Percentiles rank a stretch among this genome's conserved stretches.
These are phyloP conservation scores for Gambelia wislizenii DNA, from an alignment of 2,797 vertebrate species.

Conservation along the genomic window DNA sequence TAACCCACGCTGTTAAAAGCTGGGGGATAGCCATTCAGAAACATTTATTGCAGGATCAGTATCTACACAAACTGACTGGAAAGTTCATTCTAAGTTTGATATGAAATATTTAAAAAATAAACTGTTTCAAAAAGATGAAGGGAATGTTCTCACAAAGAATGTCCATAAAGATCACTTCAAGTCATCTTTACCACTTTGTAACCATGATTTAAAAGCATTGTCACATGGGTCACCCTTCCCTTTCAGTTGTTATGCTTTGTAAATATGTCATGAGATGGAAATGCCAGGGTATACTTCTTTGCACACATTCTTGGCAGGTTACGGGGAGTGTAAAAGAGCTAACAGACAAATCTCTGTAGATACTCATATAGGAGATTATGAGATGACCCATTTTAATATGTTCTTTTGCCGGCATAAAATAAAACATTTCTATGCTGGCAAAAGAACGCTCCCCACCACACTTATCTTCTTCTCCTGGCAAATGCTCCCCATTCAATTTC, in stretches of 20 bases:
- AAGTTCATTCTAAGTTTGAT: slow-evolving; percentile 20
- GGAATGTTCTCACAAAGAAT: neutral
- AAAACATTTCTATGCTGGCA: no score
- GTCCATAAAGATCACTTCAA: neutral
- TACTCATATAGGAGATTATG: no score
- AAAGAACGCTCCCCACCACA: no score
- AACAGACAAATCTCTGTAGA: neutral
- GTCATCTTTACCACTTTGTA: neutral
- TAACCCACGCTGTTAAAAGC: neutral
- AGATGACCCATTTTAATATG: no score
- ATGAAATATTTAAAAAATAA: slow-evolving; percentile 19
- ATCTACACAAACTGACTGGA: neutral
- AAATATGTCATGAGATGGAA: neutral
- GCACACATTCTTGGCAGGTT: neutral
- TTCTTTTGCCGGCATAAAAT: no score
- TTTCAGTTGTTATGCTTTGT: neutral
- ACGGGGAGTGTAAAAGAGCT: neutral
- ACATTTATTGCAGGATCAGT: neutral
- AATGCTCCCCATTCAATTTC: no score
- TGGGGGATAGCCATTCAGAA: neutral
- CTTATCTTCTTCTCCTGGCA: no score
- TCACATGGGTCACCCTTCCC: neutral
- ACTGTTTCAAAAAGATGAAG: neutral
- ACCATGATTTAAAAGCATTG: neutral
- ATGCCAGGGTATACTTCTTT: neutral